These are phyloP conservation scores for Dryobates pubescens DNA, from an alignment of 2,797 vertebrate species.

Conservation along the genomic window DNA sequence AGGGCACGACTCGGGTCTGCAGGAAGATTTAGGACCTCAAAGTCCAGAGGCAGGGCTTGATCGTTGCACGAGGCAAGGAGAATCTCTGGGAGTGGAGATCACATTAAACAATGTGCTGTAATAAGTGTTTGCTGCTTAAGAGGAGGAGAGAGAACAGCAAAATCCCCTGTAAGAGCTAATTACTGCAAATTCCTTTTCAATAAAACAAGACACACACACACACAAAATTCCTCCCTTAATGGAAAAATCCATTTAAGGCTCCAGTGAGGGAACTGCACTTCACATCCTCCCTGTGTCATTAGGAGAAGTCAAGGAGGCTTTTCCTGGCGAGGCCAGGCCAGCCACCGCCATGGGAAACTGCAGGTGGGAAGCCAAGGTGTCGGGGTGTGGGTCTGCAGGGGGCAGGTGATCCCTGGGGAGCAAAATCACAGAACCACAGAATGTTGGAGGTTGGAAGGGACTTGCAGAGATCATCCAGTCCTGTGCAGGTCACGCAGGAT, in stretches of 20 bases:
- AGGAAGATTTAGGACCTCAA: conserved; percentile 23
- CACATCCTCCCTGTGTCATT: background rate
- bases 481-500: no score
- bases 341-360: background rate
- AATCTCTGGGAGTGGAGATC: conserved; percentile 35
- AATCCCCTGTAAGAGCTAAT: conserved; percentile 73
- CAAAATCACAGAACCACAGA: background rate
- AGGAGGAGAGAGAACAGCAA: conserved; percentile 67
- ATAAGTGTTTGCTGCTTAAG: conserved; percentile 67
- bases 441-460: no score
- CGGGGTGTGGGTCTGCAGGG: background rate
- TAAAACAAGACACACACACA: conserved; percentile 43
- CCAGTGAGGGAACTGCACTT: conserved; percentile 12
- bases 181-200: conserved; percentile 70
- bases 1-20: background rate
- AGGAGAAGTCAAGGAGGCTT: background rate
- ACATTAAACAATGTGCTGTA: conserved; percentile 42
- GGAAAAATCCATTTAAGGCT: conserved; percentile 61
- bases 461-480: no score
- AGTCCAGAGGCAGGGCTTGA: conserved; percentile 5
- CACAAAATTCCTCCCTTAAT: conserved; percentile 58
- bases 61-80: background rate
- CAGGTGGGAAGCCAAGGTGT: background rate
- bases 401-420: background rate
- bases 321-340: background rate